Evolutionary conservation across 1,140 invertebrate species (phyloP), one percentile per base, ranked within the genome.

Genomic region (Aphidius gifuensis): DNA sequence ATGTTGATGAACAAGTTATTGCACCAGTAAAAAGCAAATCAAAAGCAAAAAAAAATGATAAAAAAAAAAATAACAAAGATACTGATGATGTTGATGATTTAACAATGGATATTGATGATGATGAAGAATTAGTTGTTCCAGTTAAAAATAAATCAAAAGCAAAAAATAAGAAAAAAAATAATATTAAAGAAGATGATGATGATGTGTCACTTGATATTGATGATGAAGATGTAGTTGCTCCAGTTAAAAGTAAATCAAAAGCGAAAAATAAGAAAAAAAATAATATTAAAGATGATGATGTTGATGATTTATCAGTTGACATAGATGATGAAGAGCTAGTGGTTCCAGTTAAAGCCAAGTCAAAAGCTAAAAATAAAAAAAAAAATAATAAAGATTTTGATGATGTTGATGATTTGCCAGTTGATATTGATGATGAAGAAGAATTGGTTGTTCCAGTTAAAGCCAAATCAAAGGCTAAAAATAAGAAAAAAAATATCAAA

Each of bases 31-130:
- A 8, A 50, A 6, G 16, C 8, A 21, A 11, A 21, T 16, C 9
- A 50, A 50, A 50, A 23, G 9, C 5, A 23, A 16, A 3, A 23
- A 9, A 11, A 21, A 16, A 32, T 32, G 23, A 16, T 16, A 49
- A 49, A 9, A 16, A 16, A 21, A 46, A n/a, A 9, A 9, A 51
- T 43, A 5, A 32, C 11, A 7, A 9, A 42, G 5, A 50, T 44
- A 21, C 16, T 32, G 16, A 23, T 32, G 4, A 4, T 23, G 5
- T 5, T n/a, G 2, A 47, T n/a, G 5, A 48, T 21, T 32, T 21
- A 5, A 8, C 9, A n/a, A 32, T 32, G 71, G 83, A 85, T 65
- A 75, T 79, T 48, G 83, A 84, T 66, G 75, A 78, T 5, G 82
- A 83, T 60, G 80, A 79, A 43, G 77, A 77, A 51, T 72, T 78